Base-by-base conservation (phyloP, 2,888 invertebrate genomes). In the Conus canariensis region DNA sequence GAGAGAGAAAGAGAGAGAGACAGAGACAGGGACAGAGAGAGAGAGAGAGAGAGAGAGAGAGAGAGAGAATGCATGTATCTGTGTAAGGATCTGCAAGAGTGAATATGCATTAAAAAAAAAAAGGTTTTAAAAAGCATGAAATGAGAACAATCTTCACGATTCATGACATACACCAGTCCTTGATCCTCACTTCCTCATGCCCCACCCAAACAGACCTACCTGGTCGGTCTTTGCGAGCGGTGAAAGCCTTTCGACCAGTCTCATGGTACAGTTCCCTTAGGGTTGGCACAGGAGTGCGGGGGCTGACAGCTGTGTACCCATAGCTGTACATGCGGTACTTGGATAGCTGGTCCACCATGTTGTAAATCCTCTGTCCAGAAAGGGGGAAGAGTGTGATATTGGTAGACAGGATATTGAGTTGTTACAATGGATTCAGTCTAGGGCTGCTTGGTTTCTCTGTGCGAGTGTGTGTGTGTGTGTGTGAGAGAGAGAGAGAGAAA, bases 341-440 rank as follows among this genome's bases (percentile, higher is more conserved):
- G 10, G 95, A 94, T 91, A 93, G 94, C 89, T 93, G 94, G 91
- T 95, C 95, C 86, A 95, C 95, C 95, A 95, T 95, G 30, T 45
- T 91, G 86, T 22, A 5, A 5, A 30, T 45, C 8, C 45, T 45
- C 45, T 45, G 45, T 45, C 45, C 22, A 19, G 25, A 22, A 77
- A 10, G n/a, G 10, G 19, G 25, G 25, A 77, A 77, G 10, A 77
- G 12, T 45, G 45, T 45, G 45, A 45, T 45, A 45, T 2, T 45
- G 45, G 30, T 30, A 45, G 12, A 80, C 12, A 45, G 10, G 12
- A 19, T 10, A 8, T 14, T 30, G 80, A 8, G 45, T 30, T 10
- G 30, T 30, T 30, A 45, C 14, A 45, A 9, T 1, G 1, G 30
- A 12, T 10, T 30, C 77, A 30, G 45, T 45, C 45, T 45, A 45